phyloP scores from a whole-genome alignment of 2,797 vertebrate genomes.

The Pteronotus mesoamericanus region DNA sequence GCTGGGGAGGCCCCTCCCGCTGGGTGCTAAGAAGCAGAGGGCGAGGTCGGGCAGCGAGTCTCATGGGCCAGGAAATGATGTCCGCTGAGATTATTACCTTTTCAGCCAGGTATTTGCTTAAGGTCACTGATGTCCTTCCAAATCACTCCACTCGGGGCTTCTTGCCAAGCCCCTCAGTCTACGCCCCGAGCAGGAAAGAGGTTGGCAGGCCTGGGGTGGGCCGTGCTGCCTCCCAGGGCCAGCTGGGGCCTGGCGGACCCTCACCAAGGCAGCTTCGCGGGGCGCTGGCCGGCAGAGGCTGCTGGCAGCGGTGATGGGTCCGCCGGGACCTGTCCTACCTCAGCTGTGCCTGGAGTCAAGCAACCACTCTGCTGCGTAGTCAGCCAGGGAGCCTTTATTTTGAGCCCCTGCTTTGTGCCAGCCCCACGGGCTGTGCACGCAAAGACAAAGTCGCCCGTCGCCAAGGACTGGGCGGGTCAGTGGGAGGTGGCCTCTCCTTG shows the following conservation, averaged over 20 bases:
- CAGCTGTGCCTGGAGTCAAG: fast-evolving
- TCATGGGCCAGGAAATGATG: not conserved
- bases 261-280: not conserved
- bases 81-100: not conserved
- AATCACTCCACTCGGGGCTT: not conserved
- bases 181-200: not conserved
- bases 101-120: not conserved
- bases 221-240: fast-evolving
- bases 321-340: not conserved
- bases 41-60: not conserved
- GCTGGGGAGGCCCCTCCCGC: not conserved
- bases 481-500: not conserved
- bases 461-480: too few relatives aligned
- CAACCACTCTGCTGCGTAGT: not conserved
- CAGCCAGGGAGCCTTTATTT: not conserved
- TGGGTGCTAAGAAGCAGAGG: not conserved
- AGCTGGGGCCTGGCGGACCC: not conserved
- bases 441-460: not conserved
- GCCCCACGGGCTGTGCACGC: not conserved
- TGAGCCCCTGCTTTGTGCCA: not conserved
- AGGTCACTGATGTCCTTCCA: not conserved
- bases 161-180: not conserved
- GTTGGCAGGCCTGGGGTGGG: not conserved
- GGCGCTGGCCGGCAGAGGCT: not conserved
- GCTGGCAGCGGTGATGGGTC: fast-evolving